Evolutionary conservation across 2,888 invertebrate genomes (phyloP).

Genomic region (Uropetala carovei): DNA sequence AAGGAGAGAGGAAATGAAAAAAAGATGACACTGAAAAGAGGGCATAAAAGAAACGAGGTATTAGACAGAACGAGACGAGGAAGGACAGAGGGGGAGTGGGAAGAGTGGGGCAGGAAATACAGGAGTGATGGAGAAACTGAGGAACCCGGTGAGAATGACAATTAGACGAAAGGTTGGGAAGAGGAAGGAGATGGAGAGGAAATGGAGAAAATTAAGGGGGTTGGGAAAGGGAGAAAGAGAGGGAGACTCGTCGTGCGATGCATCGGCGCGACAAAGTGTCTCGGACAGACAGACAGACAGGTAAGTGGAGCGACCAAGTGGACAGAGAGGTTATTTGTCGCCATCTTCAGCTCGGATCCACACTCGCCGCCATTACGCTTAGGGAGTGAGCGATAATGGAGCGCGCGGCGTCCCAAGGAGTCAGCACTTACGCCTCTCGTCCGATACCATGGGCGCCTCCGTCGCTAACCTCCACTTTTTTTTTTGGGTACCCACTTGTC

Average conservation of each 20-base stretch:
- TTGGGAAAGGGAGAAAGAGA: background rate
- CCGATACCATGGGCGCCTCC: background rate
- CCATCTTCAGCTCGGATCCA: conserved; percentile 27
- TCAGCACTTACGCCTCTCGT: background rate
- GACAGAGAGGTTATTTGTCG: background rate
- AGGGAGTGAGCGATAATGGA: background rate
- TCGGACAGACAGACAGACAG: background rate
- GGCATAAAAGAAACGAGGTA: background rate
- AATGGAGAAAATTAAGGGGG: background rate
- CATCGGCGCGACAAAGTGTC: background rate
- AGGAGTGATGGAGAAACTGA: background rate
- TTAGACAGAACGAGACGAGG: too few species aligned
- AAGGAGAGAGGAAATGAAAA: background rate
- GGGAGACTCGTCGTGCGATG: background rate
- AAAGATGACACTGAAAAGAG: background rate
- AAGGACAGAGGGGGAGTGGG: background rate
- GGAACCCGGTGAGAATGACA: background rate
- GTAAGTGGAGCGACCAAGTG: background rate
- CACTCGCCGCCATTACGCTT: background rate
- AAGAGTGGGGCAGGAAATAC: background rate
- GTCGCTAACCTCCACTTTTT: too few species aligned
- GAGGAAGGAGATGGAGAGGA: background rate
- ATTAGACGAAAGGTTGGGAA: background rate
- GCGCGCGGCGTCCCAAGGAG: background rate
- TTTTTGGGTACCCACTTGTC: too few species aligned